A percentile compares a stretch with the other conserved stretches of the same genome.
Conservation (phyloP, 1,140 invertebrate genomes). For the Ruditapes philippinarum region DNA sequence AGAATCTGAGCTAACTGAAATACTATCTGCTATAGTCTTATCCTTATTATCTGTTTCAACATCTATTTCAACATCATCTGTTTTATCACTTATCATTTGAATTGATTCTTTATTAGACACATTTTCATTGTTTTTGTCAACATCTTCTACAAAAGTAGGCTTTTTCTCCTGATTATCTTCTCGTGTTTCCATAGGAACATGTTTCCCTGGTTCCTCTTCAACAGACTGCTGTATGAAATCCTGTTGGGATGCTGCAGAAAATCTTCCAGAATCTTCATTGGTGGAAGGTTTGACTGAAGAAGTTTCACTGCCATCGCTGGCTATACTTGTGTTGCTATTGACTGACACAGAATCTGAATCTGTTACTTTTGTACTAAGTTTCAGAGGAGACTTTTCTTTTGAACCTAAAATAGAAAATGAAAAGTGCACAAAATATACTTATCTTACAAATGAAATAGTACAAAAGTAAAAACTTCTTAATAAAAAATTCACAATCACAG, state of each 20-base stretch:
- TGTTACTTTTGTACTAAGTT: neutral
- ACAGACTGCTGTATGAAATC: neutral
- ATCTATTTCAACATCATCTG: neutral
- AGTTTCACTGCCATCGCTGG: constrained; percentile 15
- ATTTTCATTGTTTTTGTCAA: neutral
- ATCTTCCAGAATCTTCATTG: neutral
- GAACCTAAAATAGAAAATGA: too few species aligned
- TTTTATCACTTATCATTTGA: neutral
- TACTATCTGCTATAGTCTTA: neutral
- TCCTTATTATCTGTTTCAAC: neutral
- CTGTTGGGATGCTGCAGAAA: neutral
- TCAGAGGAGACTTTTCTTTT: neutral
- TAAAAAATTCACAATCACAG: too few species aligned
- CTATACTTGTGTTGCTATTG: constrained; percentile 37
- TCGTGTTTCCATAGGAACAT: neutral
- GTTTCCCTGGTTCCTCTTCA: neutral
- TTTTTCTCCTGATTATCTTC: neutral
- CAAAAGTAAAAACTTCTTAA: too few species aligned
- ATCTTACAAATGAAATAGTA: too few species aligned
- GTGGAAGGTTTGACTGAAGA: neutral
- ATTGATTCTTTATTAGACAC: neutral
- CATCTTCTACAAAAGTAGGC: neutral
- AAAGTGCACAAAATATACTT: too few species aligned
- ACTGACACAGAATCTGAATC: constrained; percentile 35
- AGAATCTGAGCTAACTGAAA: neutral